Percentiles rank a stretch among this genome's conserved stretches.
These are phyloP conservation scores for Caenorhabditis elegans DNA, from an alignment of 1,140 invertebrate species.

Conservation along the genomic window WBcel235 BX284602.5:10012501-10013000, in stretches of 20 bases:
- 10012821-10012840: conserved; percentile 18
- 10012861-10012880: neutral
- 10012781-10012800: conserved; percentile 27
- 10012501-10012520: neutral
- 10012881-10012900: neutral
- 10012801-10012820: neutral
- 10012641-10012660: no score
- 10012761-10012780: neutral
- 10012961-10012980: neutral
- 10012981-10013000: conserved; percentile 11
- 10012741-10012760: neutral
- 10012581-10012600: neutral
- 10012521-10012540: no score
- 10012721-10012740: neutral
- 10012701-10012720: conserved; percentile 26
- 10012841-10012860: neutral
- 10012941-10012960: no score
- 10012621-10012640: neutral
- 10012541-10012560: neutral
- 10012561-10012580: neutral
- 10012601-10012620: neutral
- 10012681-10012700: conserved; percentile 7
- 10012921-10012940: neutral
- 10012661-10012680: no score
- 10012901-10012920: no score